Base-by-base conservation (phyloP, 2,797 vertebrate genomes). In the Characodon lateralis region DNA sequence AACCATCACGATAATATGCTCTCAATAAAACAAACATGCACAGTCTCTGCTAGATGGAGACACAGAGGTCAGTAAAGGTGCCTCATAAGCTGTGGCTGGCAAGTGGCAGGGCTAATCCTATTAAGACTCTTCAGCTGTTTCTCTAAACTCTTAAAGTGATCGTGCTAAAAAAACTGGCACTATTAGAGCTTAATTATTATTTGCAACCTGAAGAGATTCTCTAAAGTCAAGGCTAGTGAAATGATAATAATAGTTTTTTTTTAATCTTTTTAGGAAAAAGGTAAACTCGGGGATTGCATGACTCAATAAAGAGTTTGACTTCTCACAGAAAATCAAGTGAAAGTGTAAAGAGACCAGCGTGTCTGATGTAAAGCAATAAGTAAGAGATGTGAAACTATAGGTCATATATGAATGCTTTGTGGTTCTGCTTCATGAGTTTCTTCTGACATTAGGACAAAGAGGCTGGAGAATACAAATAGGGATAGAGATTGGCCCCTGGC, bases 21-120 rank as follows among this genome's bases (percentile, higher is more conserved):
- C 41, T 59, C 9, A 80, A 76, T 83, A 48, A 84, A 76, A 85
- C 13, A 83, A 74, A 76, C 78, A 83, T 70, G 48, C 16, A 63
- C 69, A 65, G 68, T 72, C 82, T 85, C 79, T 72, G 79, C 70
- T 88, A 86, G 89, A 82, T 53, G 72, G 50, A 84, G 88, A 79
- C 88, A 81, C 75, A 86, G 70, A 87, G 89, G 91, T 93, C 91
- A 91, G 82, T 50, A 66, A 83, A 92, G 90, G 87, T 91, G 85
- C 78, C 78, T 89, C 82, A 90, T 92, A 91, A 91, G 79, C 85
- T 83, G 86, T 73, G 86, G 84, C 89, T 93, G 90, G 94, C 89
- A 90, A 94, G 91, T 92, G 87, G 86, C 90, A 89, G 84, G 78
- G 85, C 80, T 95, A 95, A 95, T 95, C 94, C 92, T 85, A 93